These are phyloP conservation scores for Aphaenogaster rudis DNA, from an alignment of 1,140 invertebrate genomes.

Conservation along the genomic window DNA sequence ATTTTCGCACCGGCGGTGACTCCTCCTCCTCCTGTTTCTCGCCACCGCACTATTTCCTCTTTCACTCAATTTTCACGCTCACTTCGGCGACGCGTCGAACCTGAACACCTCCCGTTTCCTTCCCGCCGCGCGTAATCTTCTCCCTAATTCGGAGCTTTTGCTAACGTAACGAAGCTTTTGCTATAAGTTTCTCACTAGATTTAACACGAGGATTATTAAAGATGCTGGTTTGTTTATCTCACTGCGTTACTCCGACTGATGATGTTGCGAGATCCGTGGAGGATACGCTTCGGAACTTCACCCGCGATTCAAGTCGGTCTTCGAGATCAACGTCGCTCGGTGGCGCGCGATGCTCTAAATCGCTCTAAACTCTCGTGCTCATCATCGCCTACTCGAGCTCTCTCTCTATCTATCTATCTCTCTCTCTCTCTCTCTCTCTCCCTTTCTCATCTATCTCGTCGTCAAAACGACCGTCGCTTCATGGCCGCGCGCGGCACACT, in stretches of 20 bases:
- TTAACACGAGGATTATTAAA: background rate
- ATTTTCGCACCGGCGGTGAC: background rate
- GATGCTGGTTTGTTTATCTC: background rate
- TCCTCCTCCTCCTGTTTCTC: background rate
- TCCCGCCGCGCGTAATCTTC: background rate
- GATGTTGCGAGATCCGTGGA: background rate
- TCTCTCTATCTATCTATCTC: background rate
- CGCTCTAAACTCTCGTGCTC: background rate
- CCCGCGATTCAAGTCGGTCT: constrained; percentile 2
- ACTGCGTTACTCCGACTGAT: background rate
- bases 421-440: background rate
- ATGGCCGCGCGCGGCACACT: constrained; percentile 83
- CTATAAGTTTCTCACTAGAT: background rate
- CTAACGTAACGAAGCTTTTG: background rate
- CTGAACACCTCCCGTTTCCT: background rate
- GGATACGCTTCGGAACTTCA: background rate
- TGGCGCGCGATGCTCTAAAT: background rate
- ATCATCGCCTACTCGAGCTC: background rate
- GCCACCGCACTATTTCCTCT: constrained; percentile 9
- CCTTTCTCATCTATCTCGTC: background rate
- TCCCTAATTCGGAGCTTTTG: background rate
- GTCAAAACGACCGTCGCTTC: constrained; percentile 64
- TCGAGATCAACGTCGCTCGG: too few relatives aligned
- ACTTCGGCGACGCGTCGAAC: constrained; percentile 10
- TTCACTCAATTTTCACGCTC: constrained; percentile 51